phyloP scores from a whole-genome alignment of 2,797 vertebrate genomes.

The Hyperoplus immaculatus region DNA sequence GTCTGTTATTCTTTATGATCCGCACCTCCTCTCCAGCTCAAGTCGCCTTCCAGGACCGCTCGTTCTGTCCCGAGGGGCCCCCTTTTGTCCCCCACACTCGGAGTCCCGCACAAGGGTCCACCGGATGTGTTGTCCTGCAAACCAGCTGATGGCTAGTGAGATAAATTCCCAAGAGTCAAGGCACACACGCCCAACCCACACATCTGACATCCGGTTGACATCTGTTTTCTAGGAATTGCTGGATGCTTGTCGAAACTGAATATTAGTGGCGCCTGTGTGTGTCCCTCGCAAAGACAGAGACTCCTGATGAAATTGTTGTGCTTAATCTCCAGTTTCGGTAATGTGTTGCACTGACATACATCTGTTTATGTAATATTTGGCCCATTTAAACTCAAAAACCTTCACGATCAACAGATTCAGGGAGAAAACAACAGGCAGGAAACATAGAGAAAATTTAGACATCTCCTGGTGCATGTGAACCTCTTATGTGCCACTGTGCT shows the following conservation, averaged over 20 bases:
- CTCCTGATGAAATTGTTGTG: conserved; percentile 39
- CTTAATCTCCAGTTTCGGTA: conserved; percentile 34
- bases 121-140: conserved; percentile 25
- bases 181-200: conserved; percentile 3
- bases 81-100: conserved; percentile 7
- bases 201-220: conserved; percentile 50
- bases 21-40: conserved; percentile 77
- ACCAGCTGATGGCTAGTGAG: conserved; percentile 25
- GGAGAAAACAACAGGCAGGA: not conserved
- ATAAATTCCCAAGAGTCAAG: conserved; percentile 23
- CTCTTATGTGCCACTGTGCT: conserved; percentile 24
- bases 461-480: conserved; percentile 3
- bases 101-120: not conserved
- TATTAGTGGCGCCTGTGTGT: conserved; percentile 33
- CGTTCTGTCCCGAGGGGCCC: conserved; percentile 40
- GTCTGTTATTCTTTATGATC: conserved; percentile 79
- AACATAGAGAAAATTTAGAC: not conserved
- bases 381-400: not conserved
- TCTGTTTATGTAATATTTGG: conserved; percentile 45
- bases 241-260: conserved; percentile 25
- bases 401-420: conserved; percentile 28
- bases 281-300: conserved; percentile 22
- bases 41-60: conserved; percentile 58
- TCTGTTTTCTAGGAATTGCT: conserved; percentile 50
- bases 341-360: conserved; percentile 34